Conservation (phyloP, 2,113 vertebrate species). For the Aix galericulata region DNA sequence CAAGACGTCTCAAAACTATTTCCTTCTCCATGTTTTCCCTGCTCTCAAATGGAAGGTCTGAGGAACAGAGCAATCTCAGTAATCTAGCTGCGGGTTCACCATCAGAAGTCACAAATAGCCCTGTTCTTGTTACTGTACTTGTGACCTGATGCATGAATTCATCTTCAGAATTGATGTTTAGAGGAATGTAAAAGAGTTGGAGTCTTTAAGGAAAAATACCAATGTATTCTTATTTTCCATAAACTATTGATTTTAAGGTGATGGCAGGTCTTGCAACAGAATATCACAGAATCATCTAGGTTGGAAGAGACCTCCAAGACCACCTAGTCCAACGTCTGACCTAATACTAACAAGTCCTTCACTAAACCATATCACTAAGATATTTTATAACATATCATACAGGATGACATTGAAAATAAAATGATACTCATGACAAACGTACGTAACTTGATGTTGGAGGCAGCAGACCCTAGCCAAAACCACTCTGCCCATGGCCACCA, state of each 20-base stretch:
- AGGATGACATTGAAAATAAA: neutral
- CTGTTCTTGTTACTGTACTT: neutral
- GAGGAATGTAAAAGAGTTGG: neutral
- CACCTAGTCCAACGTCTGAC: too few species aligned
- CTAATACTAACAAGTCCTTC: too few species aligned
- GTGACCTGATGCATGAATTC: neutral
- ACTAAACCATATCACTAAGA: too few species aligned
- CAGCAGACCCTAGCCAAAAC: neutral
- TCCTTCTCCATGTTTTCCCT: neutral
- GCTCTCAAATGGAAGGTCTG: neutral
- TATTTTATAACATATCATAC: too few species aligned
- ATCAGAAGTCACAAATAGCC: neutral
- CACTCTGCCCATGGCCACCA: neutral
- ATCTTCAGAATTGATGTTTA: neutral
- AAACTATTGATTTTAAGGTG: neutral
- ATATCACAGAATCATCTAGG: neutral
- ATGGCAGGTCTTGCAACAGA: neutral
- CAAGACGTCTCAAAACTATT: neutral
- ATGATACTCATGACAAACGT: neutral
- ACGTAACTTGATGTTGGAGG: neutral
- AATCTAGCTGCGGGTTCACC: neutral
- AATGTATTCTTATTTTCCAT: neutral
- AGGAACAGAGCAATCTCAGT: neutral
- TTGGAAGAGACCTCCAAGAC: too few species aligned
- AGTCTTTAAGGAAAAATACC: neutral